These are phyloP conservation scores for Chaetura pelagica DNA, from an alignment of 2,113 vertebrate species.

Conservation along the genomic window DNA sequence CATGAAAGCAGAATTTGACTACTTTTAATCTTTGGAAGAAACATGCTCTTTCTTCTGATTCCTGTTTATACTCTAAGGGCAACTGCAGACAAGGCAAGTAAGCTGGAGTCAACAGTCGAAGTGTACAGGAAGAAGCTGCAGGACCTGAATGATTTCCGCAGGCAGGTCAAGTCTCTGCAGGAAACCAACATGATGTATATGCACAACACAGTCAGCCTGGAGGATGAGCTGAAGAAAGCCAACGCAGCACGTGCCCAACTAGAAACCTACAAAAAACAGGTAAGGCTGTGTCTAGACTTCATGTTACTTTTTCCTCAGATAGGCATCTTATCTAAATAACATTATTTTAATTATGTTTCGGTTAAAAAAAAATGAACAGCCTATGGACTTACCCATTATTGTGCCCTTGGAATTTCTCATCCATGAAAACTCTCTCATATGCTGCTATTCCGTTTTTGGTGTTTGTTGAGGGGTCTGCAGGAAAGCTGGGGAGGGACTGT, in stretches of 20 bases:
- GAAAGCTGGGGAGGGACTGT: too few species aligned
- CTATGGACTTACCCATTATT: not conserved
- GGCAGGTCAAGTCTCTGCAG: constrained; percentile 93
- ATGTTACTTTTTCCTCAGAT: not conserved
- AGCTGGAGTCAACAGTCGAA: constrained; percentile 92
- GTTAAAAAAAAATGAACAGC: not conserved
- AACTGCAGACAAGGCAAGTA: constrained; percentile 87
- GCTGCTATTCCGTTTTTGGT: not conserved
- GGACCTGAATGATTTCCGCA: constrained; percentile 91
- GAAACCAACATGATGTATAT: constrained; percentile 97
- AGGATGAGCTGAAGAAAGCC: constrained; percentile 95
- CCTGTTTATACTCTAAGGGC: constrained; percentile 32
- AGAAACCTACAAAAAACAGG: constrained; percentile 95
- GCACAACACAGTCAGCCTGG: constrained; percentile 94
- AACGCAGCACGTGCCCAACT: constrained; percentile 93
- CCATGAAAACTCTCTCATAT: not conserved
- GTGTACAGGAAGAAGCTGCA: constrained; percentile 95
- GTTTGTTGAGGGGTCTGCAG: not conserved
- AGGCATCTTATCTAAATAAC: not conserved
- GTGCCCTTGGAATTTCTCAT: not conserved
- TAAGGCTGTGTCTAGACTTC: constrained; percentile 8
- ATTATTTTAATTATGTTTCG: not conserved
- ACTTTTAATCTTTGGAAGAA: not conserved
- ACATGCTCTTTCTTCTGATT: not conserved
- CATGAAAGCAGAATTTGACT: not conserved